Conservation (phyloP, 2,888 invertebrate genomes). For the Gastrophysa polygoni region DNA sequence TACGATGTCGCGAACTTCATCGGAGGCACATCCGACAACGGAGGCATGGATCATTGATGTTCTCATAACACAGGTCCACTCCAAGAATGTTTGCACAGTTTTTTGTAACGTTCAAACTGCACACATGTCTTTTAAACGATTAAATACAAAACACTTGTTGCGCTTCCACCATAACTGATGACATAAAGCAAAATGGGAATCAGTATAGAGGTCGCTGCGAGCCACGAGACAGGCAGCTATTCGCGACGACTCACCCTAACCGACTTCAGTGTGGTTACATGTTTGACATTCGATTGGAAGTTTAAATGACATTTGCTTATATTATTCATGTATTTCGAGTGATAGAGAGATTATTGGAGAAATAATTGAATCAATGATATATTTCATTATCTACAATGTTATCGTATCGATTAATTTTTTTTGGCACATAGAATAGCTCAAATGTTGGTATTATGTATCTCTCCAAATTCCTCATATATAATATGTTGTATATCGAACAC, state of each 20-base stretch:
- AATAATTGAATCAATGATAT: too few species aligned
- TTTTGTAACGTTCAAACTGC: conserved; percentile 24
- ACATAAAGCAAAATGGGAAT: conserved; percentile 37
- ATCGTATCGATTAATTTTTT: too few species aligned
- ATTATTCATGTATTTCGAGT: too few species aligned
- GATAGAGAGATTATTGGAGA: too few species aligned
- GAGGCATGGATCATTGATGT: conserved; percentile 20
- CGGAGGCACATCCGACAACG: conserved; percentile 9
- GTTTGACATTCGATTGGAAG: not conserved
- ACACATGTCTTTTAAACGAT: conserved; percentile 40
- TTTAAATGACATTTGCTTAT: too few species aligned
- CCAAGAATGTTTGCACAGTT: conserved; percentile 4
- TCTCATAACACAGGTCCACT: not conserved
- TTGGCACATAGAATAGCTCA: too few species aligned
- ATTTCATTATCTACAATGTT: too few species aligned
- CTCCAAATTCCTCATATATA: too few species aligned
- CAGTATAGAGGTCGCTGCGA: conserved; percentile 28
- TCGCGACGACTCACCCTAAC: conserved; percentile 1
- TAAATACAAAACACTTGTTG: conserved; percentile 48
- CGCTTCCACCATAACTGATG: conserved; percentile 47
- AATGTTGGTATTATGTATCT: too few species aligned
- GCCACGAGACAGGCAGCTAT: conserved; percentile 15
- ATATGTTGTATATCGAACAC: too few species aligned
- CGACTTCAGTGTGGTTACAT: not conserved
- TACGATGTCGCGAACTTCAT: conserved; percentile 19